A percentile compares a stretch with the other conserved stretches of the same genome.
phyloP scores from a whole-genome alignment of 2,888 invertebrate species.

The Drosophila atroscutellata region DNA sequence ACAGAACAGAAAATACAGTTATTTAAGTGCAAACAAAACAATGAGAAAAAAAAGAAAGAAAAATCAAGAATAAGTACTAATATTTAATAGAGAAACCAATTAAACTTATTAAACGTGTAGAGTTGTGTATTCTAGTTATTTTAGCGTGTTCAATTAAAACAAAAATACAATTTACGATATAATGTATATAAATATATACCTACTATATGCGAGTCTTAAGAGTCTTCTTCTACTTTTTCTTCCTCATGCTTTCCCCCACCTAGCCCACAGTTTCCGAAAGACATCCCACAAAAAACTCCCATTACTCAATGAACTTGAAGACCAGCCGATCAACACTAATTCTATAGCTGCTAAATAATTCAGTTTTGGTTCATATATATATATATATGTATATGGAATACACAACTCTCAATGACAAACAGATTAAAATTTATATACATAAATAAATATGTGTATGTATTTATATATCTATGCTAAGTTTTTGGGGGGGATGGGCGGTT shows the following conservation, averaged over 20 bases:
- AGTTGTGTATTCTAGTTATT: constrained; percentile 54
- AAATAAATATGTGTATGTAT: background rate
- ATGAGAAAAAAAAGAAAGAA: constrained; percentile 1
- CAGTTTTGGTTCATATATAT: background rate
- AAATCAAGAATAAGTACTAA: constrained; percentile 22
- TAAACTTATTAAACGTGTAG: constrained; percentile 30
- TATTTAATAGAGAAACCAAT: constrained; percentile 22
- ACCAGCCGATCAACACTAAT: constrained; percentile 2
- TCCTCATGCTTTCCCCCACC: background rate
- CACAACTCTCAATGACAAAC: constrained; percentile 40
- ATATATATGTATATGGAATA: constrained; percentile 8
- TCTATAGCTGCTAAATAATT: background rate
- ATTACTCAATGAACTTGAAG: constrained; percentile 3
- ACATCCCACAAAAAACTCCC: background rate
- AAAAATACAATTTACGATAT: constrained; percentile 24
- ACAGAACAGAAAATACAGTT: constrained; percentile 40
- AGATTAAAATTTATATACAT: constrained; percentile 13
- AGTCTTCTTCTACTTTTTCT: background rate
- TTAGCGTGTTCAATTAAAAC: constrained; percentile 32
- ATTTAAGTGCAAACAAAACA: constrained; percentile 29
- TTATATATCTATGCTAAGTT: constrained; percentile 8
- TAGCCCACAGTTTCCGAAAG: background rate
- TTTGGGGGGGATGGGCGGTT: background rate
- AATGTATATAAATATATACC: constrained; percentile 23
- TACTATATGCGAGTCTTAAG: background rate